phyloP scores from a whole-genome alignment of 2,888 invertebrate species.

The Dascillus cervinus region DNA sequence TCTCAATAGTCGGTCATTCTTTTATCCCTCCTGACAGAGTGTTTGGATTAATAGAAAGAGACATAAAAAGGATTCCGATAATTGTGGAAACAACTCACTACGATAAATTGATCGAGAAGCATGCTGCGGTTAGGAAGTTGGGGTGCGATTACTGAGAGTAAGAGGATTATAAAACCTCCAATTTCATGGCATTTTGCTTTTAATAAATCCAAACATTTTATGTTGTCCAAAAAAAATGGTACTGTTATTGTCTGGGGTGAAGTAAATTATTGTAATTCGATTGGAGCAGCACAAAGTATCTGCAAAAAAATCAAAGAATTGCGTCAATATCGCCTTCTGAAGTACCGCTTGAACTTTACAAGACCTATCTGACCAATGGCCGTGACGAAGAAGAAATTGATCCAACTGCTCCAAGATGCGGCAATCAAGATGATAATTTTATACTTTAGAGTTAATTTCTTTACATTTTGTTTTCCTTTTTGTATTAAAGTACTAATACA shows the following conservation, averaged over 20 bases:
- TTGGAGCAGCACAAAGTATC: conserved; percentile 9
- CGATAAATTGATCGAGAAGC: conserved; percentile 14
- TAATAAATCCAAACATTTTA: conserved; percentile 14
- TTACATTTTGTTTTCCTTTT: too few relatives aligned
- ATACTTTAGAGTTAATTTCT: too few relatives aligned
- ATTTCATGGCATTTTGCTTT: conserved; percentile 21
- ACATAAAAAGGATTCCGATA: conserved; percentile 16
- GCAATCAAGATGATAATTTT: too few relatives aligned
- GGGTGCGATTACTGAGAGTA: conserved; percentile 13
- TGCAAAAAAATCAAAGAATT: too few relatives aligned
- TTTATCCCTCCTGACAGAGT: conserved; percentile 26
- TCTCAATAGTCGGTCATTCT: conserved; percentile 25
- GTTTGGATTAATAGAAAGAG: conserved; percentile 24
- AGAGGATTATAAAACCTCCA: conserved; percentile 15
- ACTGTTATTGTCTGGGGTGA: conserved; percentile 14
- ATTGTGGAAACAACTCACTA: conserved; percentile 21
- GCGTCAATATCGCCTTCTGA: too few relatives aligned
- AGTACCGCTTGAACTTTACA: too few relatives aligned
- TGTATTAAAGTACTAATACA: too few relatives aligned
- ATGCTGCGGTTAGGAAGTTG: conserved; percentile 16
- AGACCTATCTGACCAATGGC: too few relatives aligned
- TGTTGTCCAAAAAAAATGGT: conserved; percentile 9
- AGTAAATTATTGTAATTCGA: conserved; percentile 9
- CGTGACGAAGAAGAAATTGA: too few relatives aligned
- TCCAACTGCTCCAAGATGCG: too few relatives aligned